Percentiles rank a stretch among this genome's conserved stretches.
phyloP scores from a whole-genome alignment of 2,797 vertebrate species.

The Limosa lapponica region DNA sequence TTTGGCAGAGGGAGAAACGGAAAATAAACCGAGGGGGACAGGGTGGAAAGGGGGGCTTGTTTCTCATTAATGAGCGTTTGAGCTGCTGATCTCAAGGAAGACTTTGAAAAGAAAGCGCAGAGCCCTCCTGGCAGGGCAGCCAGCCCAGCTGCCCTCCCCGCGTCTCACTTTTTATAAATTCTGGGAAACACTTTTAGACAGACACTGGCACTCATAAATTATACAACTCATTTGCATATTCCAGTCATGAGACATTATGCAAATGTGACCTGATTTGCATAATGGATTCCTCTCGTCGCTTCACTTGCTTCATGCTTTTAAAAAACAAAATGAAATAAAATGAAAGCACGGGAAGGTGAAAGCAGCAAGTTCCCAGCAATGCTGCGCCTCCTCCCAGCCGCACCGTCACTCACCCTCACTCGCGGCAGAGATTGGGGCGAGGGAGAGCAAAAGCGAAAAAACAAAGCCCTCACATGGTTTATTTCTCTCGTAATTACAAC shows the following conservation, averaged over 20 bases:
- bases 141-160: constrained; percentile 61
- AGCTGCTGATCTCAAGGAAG: constrained; percentile 2
- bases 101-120: constrained; percentile 49
- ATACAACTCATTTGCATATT: constrained; percentile 96
- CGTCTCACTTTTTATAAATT: constrained; percentile 88
- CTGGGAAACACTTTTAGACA: constrained; percentile 91
- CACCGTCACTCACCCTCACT: constrained; percentile 23
- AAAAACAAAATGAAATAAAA: constrained; percentile 82
- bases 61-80: constrained; percentile 11
- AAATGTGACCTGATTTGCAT: constrained; percentile 92
- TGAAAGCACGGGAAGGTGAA: constrained; percentile 73
- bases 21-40: background rate
- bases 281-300: constrained; percentile 96
- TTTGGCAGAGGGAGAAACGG: background rate
- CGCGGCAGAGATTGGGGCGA: background rate
- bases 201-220: constrained; percentile 96
- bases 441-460: background rate
- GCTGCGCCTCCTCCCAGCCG: constrained; percentile 48
- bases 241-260: constrained; percentile 96
- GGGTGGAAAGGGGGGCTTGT: background rate
- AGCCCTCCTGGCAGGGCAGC: constrained; percentile 63
- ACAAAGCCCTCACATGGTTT: constrained; percentile 7
- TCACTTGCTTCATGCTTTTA: constrained; percentile 87
- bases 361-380: constrained; percentile 54
- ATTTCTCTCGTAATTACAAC: constrained; percentile 26